Evolutionary conservation across 2,797 vertebrate species (phyloP), one percentile per base, ranked within the genome.

Genomic region (Karalla daura): DNA sequence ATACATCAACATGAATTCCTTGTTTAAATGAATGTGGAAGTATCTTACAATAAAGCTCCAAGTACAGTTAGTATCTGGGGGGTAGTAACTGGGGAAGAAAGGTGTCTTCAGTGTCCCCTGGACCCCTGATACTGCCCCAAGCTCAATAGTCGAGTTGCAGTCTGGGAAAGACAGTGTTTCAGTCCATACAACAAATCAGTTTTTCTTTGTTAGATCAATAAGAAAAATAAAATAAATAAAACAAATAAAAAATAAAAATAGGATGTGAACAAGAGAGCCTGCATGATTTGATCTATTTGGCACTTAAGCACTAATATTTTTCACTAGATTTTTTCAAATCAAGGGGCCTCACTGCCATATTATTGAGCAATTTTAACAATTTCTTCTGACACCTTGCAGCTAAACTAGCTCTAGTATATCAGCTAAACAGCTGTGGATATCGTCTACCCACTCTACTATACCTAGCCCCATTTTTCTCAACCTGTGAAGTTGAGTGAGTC

Each of bases 1-100:
- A 3, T 14, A 58, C 5, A 27, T 1, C 2, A 43, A 45, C 15
- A 35, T 10, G 13, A 13, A 24, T 11, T 23, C n/a, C 32, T 33
- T 6, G n/a, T 32, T 12, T 4, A 21, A 15, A n/a, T n/a, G 8
- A 32, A 2, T 11, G 18, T 30, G 12, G 33, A 4, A 3, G 5
- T 36, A 36, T 49, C 94, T 94, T 86, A 98, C 97, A 51, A 25
- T 95, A 66, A 99, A 94, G 40, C 84, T 93, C 97, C 97, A 99
- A 81, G 92, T 95, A 64, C 97, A 98, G 78, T 95, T 94, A 0
- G 95, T 96, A 71, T 94, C 92, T 0, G 97, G 97, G 0, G 97
- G 94, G 77, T 97, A 99, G 91, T 97, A 98, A 76, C 96, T 96
- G 64, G 97, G 97, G 78, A 95, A 96, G 85, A 96, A 96, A 0